Conservation (phyloP, 35 echinoderm and acorn worm species). For the Anneissia japonica region DNA sequence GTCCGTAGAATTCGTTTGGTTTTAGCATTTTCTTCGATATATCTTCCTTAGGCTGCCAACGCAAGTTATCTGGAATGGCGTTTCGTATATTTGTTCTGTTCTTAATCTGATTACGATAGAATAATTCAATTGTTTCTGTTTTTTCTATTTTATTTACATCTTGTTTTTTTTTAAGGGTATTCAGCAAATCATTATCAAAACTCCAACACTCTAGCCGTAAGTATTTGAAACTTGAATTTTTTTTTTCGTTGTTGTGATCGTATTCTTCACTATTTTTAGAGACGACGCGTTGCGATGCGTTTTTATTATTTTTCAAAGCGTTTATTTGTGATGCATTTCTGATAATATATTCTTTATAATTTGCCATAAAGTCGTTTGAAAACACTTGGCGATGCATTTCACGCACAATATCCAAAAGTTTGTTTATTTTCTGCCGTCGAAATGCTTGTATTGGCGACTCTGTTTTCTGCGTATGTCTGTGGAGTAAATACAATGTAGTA, state of each 20-base stretch:
- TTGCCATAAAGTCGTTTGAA: not conserved
- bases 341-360: no score
- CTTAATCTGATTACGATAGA: no score
- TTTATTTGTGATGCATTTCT: not conserved
- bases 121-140: no score
- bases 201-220: no score
- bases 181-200: no score
- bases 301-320: not conserved
- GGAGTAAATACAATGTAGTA: not conserved
- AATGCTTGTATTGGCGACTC: not conserved
- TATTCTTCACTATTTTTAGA: not conserved
- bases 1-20: not conserved
- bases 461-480: not conserved
- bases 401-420: not conserved
- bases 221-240: not conserved
- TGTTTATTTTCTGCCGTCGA: not conserved
- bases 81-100: no score
- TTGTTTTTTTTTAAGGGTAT: no score
- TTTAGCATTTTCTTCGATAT: not conserved
- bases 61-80: no score
- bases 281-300: not conserved
- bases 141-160: no score
- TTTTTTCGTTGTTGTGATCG: not conserved
- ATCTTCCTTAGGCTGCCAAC: no score
- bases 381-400: not conserved